Percentiles rank a stretch among this genome's conserved stretches.
Evolutionary conservation across 2,888 invertebrate genomes (phyloP).

Genomic region (Mimachlamys varia): DNA sequence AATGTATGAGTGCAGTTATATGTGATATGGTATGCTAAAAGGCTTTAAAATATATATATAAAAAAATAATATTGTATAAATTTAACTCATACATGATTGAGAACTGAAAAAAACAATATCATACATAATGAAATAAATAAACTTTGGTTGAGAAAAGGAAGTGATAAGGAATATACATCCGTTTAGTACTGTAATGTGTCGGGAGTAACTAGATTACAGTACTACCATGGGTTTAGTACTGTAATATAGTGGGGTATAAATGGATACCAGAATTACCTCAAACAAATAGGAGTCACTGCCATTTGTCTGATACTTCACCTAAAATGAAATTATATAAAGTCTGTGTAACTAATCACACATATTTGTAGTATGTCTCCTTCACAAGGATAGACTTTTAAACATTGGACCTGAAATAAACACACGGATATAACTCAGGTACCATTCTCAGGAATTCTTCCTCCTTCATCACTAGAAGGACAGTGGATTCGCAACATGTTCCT

Average conservation of each 20-base stretch:
- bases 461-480: no score
- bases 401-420: neutral
- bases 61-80: no score
- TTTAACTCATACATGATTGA: no score
- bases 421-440: no score
- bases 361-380: neutral
- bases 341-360: neutral
- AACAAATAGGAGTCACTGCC: slow-evolving; percentile 1
- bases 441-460: no score
- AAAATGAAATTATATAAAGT: neutral
- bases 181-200: neutral
- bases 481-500: neutral
- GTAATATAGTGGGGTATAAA: neutral
- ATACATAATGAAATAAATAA: neutral
- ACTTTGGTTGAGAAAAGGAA: neutral
- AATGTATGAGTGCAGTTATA: no score
- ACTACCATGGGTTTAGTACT: no score
- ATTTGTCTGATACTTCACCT: neutral
- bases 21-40: no score
- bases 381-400: neutral
- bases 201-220: neutral
- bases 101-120: no score
- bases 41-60: no score
- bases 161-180: neutral
- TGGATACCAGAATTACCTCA: neutral